Base-by-base conservation (phyloP, 2,113 vertebrate species). In the Copsychus sechellarum region DNA sequence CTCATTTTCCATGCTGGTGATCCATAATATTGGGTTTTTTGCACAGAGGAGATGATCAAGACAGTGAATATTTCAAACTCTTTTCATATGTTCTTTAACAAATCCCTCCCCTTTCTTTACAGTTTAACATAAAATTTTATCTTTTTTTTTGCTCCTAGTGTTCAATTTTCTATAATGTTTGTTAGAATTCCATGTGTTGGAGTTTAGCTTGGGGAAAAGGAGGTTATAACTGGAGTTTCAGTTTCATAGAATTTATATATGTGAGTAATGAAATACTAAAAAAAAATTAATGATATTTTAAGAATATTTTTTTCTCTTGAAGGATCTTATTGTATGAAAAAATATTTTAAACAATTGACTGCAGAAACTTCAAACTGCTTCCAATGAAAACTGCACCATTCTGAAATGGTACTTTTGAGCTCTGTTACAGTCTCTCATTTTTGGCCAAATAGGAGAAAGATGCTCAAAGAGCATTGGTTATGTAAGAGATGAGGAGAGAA, bases 161-260 rank as follows among this genome's bases (percentile, higher is more conserved):
- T 92, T 93, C 92, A 93, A 92, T 97, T 96, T 96, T 86, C 77
- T 81, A 1, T 50, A 87, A 61, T 2, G 13, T 50, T 71, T 86
- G 48, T 57, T 86, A 79, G 25, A 76, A 85, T 94, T 86, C 34
- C 13, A 25, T 76, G 34, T 43, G 31, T 47, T 93, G 19, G 31
- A 78, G 38, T 66, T 91, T 25, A 71, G 57, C 91, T 73, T 83
- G 67, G 79, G 82, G 79, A 90, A 88, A 90, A 83, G 18, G 21
- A 33, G 26, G 9, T 86, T 92, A 43, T 88, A 88, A 72, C 56
- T 65, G 12, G 83, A 87, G 38, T 65, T 94, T 81, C 2, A 1
- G 51, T 85, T 33, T 62, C 10, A 28, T 13, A 43, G 38, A 82
- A 58, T 81, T 91, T 58, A 18, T 79, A 31, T 71, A 29, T 5